These are phyloP conservation scores for Goniozus legneri DNA, from an alignment of 1,140 invertebrate genomes.

Conservation along the genomic window DNA sequence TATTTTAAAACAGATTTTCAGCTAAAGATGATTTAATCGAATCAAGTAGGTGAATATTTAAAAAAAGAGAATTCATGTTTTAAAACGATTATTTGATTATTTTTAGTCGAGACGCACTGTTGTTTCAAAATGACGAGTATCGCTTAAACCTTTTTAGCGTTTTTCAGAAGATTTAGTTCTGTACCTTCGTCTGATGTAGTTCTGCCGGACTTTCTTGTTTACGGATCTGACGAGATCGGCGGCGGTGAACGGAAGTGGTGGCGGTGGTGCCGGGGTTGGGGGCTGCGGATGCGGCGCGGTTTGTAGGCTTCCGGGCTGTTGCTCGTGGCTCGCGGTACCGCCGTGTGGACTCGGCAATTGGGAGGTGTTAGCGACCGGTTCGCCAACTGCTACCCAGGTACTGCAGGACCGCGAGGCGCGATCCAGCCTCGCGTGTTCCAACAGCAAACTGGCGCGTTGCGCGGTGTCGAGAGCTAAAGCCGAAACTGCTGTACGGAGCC, in stretches of 20 bases:
- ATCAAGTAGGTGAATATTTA: neutral
- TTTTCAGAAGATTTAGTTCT: no score
- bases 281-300: slow-evolving; percentile 48
- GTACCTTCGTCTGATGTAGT: slow-evolving; percentile 46
- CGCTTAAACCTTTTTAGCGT: no score
- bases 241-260: slow-evolving; percentile 61
- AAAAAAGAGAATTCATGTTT: no score
- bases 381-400: slow-evolving; percentile 81
- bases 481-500: slow-evolving; percentile 60
- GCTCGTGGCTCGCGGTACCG: slow-evolving; percentile 51
- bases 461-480: slow-evolving; percentile 65
- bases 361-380: slow-evolving; percentile 63
- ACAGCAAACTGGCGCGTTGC: slow-evolving; percentile 57
- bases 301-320: slow-evolving; percentile 7
- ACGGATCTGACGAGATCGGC: slow-evolving; percentile 74
- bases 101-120: no score
- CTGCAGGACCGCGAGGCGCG: slow-evolving; percentile 77
- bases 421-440: slow-evolving; percentile 61
- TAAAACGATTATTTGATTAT: no score
- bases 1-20: no score
- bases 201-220: slow-evolving; percentile 73
- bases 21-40: neutral
- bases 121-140: no score
- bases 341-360: slow-evolving; percentile 72
- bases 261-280: slow-evolving; percentile 50